These are phyloP conservation scores for Aphis gossypii DNA, from an alignment of 1,140 invertebrate species.

Conservation along the genomic window DNA sequence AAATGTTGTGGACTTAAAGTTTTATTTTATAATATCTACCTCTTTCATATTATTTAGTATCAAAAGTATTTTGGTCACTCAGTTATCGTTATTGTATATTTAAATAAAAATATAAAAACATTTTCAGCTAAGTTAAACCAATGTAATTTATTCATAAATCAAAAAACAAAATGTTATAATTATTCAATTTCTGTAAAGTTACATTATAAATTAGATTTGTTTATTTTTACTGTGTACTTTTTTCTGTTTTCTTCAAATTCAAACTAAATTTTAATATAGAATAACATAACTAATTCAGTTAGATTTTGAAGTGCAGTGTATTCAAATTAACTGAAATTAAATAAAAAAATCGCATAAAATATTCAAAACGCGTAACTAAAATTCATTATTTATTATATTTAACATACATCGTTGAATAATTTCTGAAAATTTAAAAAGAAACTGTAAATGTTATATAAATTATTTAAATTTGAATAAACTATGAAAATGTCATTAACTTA, in stretches of 20 bases:
- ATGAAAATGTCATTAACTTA: neutral
- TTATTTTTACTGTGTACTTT: neutral
- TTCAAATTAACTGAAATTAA: constrained; percentile 6
- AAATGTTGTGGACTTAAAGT: neutral
- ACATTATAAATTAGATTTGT: neutral
- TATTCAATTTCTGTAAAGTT: neutral
- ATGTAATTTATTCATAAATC: neutral
- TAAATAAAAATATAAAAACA: neutral
- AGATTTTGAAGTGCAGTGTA: neutral
- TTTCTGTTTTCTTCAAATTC: neutral
- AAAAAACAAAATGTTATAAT: neutral
- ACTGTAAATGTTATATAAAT: neutral
- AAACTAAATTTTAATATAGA: constrained; percentile 4
- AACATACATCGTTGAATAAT: constrained; percentile 17
- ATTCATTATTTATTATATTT: constrained; percentile 21
- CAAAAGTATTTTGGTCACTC: neutral
- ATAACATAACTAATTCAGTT: constrained; percentile 5
- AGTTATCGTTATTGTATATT: neutral
- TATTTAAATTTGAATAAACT: neutral
- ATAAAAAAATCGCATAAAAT: constrained; percentile 4
- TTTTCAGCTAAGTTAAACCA: neutral
- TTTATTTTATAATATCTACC: neutral
- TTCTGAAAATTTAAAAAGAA: neutral
- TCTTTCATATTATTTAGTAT: too few relatives aligned
- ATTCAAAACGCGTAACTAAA: constrained; percentile 7